A percentile compares a stretch with the other conserved stretches of the same genome.
These are phyloP conservation scores for Tolmerus cingulatus DNA, from an alignment of 2,888 invertebrate genomes.

Conservation along the genomic window DNA sequence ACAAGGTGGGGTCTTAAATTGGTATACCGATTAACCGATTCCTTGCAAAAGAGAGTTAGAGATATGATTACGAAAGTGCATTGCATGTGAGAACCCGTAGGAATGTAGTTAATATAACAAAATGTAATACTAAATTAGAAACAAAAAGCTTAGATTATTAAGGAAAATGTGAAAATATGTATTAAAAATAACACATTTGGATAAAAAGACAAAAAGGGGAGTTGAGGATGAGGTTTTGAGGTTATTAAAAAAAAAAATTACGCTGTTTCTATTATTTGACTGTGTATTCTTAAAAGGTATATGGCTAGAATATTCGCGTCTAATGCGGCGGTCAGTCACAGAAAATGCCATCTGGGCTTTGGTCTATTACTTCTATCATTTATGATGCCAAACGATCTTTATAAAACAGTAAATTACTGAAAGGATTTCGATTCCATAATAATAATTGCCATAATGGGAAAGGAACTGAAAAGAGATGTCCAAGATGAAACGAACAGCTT, in stretches of 20 bases:
- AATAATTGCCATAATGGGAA: too few relatives aligned
- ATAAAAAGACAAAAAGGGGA: not conserved
- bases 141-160: not conserved
- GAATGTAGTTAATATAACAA: not conserved
- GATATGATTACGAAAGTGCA: not conserved
- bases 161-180: not conserved
- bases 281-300: not conserved
- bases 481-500: too few relatives aligned
- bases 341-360: not conserved
- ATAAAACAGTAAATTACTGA: too few relatives aligned
- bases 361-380: too few relatives aligned
- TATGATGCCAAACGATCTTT: too few relatives aligned
- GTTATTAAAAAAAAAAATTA: not conserved
- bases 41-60: not conserved
- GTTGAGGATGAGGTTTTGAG: not conserved
- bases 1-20: not conserved
- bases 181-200: not conserved
- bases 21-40: not conserved
- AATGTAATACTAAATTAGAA: conserved; percentile 21
- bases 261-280: not conserved
- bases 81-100: not conserved
- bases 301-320: not conserved
- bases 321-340: not conserved
- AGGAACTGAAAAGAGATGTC: too few relatives aligned
- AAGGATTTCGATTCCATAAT: too few relatives aligned